Evolutionary conservation across 2,113 vertebrate species (phyloP), one percentile per base, ranked within the genome.

Genomic region (Pungitius pungitius): DNA sequence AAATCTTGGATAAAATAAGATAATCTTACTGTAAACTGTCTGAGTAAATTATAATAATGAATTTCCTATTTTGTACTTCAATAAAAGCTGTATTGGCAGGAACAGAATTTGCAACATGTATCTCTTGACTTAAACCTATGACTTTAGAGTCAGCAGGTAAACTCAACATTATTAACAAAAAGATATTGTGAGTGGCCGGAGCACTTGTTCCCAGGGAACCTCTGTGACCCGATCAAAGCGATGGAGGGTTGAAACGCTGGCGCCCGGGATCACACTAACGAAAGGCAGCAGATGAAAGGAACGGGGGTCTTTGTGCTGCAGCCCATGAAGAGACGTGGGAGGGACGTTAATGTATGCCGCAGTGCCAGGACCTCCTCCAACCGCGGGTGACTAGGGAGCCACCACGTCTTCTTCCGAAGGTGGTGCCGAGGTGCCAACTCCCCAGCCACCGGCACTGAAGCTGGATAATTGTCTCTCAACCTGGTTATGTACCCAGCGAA

Each of bases 401-500:
- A 94, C 91, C 87, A 88, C 17, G 71, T 93, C 95, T 94, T 94
- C 94, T 89, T 94, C 95, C 95, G 94, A 95, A 94, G 94, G 94
- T 95, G 94, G 93, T 94, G 82, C 78, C 73, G 85, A 91, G 94
- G 94, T 95, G 95, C 94, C 92, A 95, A 95, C 94, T 96, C 95
- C 95, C 94, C 88, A 89, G 94, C 90, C 94, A 87, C 90, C 67
- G 51, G 75, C 27, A 63, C 81, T 42, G 84, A 76, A 79, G 88
- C 79, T 7, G 67, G 90, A 83, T 91, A 88, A 91, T 92, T 94
- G 94, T 95, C 95, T 95, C 93, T 93, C 91, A 93, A 92, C 88
- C 92, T 92, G 92, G 93, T 95, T 95, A 94, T 94, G 95, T 94
- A 94, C 95, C 93, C 94, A 94, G 88, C 82, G 91, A 95, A 95